A percentile compares a stretch with the other conserved stretches of the same genome.
phyloP scores from a whole-genome alignment of 2,888 invertebrate genomes.

The Lepidonotus clava region DNA sequence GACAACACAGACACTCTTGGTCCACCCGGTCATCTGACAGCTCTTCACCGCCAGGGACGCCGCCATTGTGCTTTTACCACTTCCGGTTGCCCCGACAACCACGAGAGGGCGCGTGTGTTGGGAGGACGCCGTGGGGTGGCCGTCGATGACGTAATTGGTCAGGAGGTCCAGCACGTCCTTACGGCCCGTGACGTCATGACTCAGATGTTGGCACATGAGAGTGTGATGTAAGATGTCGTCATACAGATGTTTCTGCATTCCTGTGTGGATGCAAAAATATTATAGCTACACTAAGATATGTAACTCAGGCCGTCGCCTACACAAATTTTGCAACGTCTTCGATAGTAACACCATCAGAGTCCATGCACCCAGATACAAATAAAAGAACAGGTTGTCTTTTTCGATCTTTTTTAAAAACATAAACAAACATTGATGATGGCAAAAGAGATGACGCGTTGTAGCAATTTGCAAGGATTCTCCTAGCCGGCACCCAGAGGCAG shows the following conservation, averaged over 20 bases:
- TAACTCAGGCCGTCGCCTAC: not conserved
- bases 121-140: not conserved
- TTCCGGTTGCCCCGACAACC: slow-evolving; percentile 53
- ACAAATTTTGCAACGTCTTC: not conserved
- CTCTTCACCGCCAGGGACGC: slow-evolving; percentile 48
- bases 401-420: too few relatives aligned
- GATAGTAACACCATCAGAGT: not conserved
- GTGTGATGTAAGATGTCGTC: slow-evolving; percentile 40
- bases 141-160: slow-evolving; percentile 25
- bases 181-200: not conserved
- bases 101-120: slow-evolving; percentile 53
- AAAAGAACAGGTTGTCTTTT: not conserved
- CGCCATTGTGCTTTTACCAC: slow-evolving; percentile 57
- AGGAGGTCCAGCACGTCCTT: not conserved
- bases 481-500: too few relatives aligned
- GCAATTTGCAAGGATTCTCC: too few relatives aligned
- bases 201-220: not conserved
- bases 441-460: too few relatives aligned
- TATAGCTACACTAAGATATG: not conserved
- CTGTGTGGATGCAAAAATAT: not conserved
- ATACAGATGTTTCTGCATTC: slow-evolving; percentile 24
- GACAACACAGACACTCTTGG: slow-evolving; percentile 72
- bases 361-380: not conserved
- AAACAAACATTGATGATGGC: too few relatives aligned
- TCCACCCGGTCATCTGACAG: slow-evolving; percentile 57